Evolutionary conservation across 2,113 vertebrate species (phyloP), one percentile per base, ranked within the genome.

Genomic region (Oryzias curvinotus): DNA sequence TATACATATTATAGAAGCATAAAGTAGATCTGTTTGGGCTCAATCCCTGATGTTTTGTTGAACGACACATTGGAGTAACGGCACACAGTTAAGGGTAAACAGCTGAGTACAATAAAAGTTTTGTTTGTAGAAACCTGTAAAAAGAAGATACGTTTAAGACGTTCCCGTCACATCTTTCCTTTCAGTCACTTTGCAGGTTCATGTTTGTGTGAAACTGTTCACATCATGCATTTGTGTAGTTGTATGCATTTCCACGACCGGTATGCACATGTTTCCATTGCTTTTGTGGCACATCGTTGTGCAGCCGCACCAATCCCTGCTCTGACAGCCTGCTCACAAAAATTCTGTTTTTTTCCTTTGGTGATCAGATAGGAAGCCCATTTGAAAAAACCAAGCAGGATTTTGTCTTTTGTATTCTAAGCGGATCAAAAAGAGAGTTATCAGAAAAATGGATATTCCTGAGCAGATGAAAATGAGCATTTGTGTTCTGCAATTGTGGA

Each of bases 21-120:
- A 81, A 81, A 82, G 52, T 46, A 45, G 59, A 75, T 75, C 68
- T 80, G 71, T 86, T 82, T 52, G 78, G 67, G 62, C 81, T 75
- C 69, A 73, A 64, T 80, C 77, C 77, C 59, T 59, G 58, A 75
- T 47, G 87, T 73, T 65, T 81, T 85, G 79, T 78, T 26, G 19
- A 46, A 61, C 49, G 44, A 49, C 72, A 67, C 57, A 82, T 47
- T 63, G 52, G 50, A 64, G 59, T 60, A 68, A 61, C 21, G 62
- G 75, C 62, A 77, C 41, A 19, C 30, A n/a, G 60, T 56, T 49
- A 57, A 36, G 36, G 3, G 36, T 36, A 36, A 36, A 36, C 57
- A 52, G 50, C 74, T 72, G 86, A 52, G 46, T 44, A 49, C 60
- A 55, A 63, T 50, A 56, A 45, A 81, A 82, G 73, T 66, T 83